phyloP scores from a whole-genome alignment of 2,113 vertebrate genomes.

The Lophochroa leadbeateri region DNA sequence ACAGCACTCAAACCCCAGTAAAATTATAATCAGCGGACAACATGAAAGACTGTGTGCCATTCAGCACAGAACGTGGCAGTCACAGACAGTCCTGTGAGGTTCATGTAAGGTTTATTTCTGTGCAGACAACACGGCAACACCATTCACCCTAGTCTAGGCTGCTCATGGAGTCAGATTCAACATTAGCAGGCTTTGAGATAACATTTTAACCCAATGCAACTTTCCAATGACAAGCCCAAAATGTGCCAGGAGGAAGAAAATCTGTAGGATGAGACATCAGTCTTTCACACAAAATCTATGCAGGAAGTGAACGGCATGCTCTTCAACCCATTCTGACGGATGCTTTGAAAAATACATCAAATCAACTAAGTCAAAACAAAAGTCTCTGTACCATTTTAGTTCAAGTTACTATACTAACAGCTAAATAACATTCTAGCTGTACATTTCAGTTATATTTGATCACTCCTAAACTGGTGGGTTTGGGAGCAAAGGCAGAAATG shows the following conservation, averaged over 20 bases:
- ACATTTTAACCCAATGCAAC: background rate
- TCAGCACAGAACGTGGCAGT: background rate
- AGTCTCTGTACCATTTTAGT: background rate
- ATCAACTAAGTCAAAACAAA: background rate
- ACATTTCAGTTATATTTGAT: background rate
- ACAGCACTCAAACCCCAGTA: background rate
- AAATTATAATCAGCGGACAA: background rate
- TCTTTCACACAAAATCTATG: background rate
- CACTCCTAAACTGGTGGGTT: background rate
- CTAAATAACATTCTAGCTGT: background rate
- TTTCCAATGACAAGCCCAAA: background rate
- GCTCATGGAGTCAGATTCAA: background rate
- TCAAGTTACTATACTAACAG: background rate
- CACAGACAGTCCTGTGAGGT: background rate
- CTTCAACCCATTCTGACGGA: background rate
- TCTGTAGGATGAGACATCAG: background rate
- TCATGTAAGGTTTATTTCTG: background rate
- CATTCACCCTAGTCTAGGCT: background rate
- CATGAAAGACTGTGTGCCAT: background rate
- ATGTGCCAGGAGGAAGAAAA: background rate
- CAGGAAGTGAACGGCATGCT: background rate
- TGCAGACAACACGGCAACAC: accelerated
- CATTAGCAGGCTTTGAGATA: background rate
- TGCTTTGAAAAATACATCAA: background rate
- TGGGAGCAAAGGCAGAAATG: background rate